Base-by-base conservation (phyloP, 2,113 vertebrate species). In the Pteronura brasiliensis region DNA sequence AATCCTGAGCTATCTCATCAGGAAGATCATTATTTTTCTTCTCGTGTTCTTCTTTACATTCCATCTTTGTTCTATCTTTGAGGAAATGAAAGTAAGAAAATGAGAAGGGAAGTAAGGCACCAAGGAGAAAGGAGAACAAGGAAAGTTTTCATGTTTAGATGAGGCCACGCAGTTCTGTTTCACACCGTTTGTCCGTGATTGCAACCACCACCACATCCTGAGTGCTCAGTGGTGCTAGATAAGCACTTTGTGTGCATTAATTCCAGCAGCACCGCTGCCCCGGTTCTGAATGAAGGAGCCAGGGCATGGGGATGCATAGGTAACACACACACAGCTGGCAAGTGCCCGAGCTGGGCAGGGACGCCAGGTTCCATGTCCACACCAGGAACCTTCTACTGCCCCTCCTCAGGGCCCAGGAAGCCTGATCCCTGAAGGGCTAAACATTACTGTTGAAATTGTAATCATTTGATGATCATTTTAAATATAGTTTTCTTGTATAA, bases 61-160 rank as follows among this genome's bases (percentile, higher is more conserved):
- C 3, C 29, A 84, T 74, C 4, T 69, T 90, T 6, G 34, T 49
- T 92, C 34, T 42, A 23, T 42, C 88, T 96, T 94, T 63, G 42
- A 83, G 57, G n/a, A 83, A 57, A 92, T 74, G 44, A 92, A 92
- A n/a, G 52, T 85, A 76, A 79, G 34, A 79, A 63, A 89, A 27
- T 39, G 12, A 86, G 29, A 76, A 69, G 72, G 67, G 31, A 90
- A 79, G 7, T 42, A 88, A 97, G 34, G 27, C 8, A 59, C 29
- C 3, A 0, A 39, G 61, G 11, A 55, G 67, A 79, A 76, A 88
- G 80, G n/a, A 93, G 42, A 23, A 18, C 0, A 17, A 85, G 72
- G 47, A 79, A 89, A 5, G 9, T 29, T 20, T 80, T 79, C 49
- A 18, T 39, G 39, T 84, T 25, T 82, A 55, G 31, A 42, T 63